These are phyloP conservation scores for Thripadectes ignobilis DNA, from an alignment of 2,797 vertebrate genomes.

Conservation along the genomic window DNA sequence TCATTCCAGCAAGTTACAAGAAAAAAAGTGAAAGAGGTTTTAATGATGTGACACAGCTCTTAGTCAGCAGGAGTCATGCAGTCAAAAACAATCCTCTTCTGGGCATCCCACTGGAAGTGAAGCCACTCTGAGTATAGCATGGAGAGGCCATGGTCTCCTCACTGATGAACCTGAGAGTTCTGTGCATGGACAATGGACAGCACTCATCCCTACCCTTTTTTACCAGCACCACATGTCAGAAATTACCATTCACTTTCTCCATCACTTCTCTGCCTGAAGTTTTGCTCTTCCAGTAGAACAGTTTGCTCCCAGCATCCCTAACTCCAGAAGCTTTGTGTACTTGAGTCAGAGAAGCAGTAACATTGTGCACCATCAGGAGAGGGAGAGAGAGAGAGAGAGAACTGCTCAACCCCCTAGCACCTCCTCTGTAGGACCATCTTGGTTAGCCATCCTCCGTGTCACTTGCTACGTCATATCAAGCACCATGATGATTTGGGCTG, in stretches of 20 bases:
- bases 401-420: background rate
- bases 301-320: background rate
- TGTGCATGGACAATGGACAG: background rate
- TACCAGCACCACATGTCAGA: background rate
- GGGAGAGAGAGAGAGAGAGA: background rate
- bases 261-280: background rate
- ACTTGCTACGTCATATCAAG: conserved; percentile 33
- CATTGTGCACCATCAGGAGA: background rate
- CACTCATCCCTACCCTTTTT: background rate
- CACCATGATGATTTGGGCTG: background rate
- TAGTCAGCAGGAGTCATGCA: conserved; percentile 42
- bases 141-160: background rate
- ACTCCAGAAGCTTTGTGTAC: background rate
- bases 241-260: background rate
- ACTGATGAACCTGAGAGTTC: background rate
- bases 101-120: conserved; percentile 10
- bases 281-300: background rate
- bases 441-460: background rate
- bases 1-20: background rate
- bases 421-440: background rate
- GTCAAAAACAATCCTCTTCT: background rate
- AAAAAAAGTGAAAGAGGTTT: conserved; percentile 25
- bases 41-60: conserved; percentile 23
- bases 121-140: background rate
- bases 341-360: background rate